Percentiles rank a stretch among this genome's conserved stretches.
These are phyloP conservation scores for Drosophila carrolli DNA, from an alignment of 1,140 invertebrate genomes.

Conservation along the genomic window DNA sequence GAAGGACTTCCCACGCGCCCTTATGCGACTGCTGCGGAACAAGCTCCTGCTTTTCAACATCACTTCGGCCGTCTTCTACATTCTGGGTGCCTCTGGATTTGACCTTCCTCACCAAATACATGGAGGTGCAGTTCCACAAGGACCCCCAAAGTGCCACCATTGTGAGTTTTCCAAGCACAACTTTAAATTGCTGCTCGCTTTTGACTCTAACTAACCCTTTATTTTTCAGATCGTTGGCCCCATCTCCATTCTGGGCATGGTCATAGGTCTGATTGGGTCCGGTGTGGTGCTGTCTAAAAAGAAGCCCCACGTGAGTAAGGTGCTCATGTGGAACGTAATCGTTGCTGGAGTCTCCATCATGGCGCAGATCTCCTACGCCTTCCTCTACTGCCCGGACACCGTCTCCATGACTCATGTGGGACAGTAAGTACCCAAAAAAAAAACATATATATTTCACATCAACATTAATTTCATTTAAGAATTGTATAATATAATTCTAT, in stretches of 20 bases:
- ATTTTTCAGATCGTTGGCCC: conserved; percentile 86
- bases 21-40: conserved; percentile 87
- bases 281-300: conserved; percentile 88
- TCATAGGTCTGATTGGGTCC: conserved; percentile 87
- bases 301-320: conserved; percentile 86
- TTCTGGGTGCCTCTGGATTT: conserved; percentile 88
- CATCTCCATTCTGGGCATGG: conserved; percentile 86
- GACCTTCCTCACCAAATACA: conserved; percentile 89
- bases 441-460: too few species aligned
- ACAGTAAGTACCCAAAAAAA: conserved; percentile 54
- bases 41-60: conserved; percentile 87
- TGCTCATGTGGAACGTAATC: conserved; percentile 88
- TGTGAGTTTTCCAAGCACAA: conserved; percentile 9
- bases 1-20: conserved; percentile 86
- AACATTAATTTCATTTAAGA: too few species aligned
- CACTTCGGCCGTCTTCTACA: conserved; percentile 86
- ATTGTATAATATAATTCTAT: too few species aligned
- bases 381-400: conserved; percentile 86
- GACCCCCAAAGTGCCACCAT: conserved; percentile 87
- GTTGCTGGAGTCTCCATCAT: conserved; percentile 86
- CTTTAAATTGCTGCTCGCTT: background rate
- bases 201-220: conserved; percentile 43
- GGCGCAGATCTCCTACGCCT: conserved; percentile 86
- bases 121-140: conserved; percentile 89
- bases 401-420: conserved; percentile 48